Evolutionary conservation across 2,888 invertebrate genomes (phyloP).

Genomic region (Eupithecia vulgata): DNA sequence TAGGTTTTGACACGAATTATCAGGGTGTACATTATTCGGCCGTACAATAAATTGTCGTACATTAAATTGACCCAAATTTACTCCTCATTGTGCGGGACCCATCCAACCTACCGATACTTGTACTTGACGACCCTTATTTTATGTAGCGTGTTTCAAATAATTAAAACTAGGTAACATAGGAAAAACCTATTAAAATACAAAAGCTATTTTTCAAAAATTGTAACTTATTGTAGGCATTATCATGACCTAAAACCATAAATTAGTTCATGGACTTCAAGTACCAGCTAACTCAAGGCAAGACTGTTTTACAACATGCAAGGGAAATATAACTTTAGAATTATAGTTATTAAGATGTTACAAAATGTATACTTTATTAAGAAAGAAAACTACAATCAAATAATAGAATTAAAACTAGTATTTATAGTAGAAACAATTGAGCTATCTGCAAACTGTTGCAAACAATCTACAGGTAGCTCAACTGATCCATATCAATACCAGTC

Average conservation of each 20-base stretch:
- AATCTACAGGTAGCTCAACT: too few relatives aligned
- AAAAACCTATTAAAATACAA: conserved; percentile 2
- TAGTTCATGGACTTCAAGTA: neutral
- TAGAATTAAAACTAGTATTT: too few relatives aligned
- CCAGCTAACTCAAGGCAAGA: neutral
- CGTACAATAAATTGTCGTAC: too few relatives aligned
- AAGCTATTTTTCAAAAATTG: neutral
- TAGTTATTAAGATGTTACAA: too few relatives aligned
- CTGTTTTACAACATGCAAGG: neutral
- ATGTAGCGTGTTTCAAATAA: conserved; percentile 1
- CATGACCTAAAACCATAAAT: conserved; percentile 14
- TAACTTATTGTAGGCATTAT: neutral
- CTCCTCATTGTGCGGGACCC: neutral
- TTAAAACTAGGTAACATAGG: conserved; percentile 1
- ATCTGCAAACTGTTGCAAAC: too few relatives aligned
- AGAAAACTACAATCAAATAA: too few relatives aligned
- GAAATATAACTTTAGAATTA: neutral
- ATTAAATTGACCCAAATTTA: too few relatives aligned
- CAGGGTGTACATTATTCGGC: too few relatives aligned
- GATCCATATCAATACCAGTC: too few relatives aligned
- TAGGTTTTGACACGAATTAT: too few relatives aligned
- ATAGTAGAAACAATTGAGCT: too few relatives aligned
- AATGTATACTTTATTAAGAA: too few relatives aligned
- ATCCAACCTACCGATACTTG: neutral
- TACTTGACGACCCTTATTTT: neutral